These are phyloP conservation scores for Diadegma fenestrale DNA, from an alignment of 2,888 invertebrate genomes.

Conservation along the genomic window DNA sequence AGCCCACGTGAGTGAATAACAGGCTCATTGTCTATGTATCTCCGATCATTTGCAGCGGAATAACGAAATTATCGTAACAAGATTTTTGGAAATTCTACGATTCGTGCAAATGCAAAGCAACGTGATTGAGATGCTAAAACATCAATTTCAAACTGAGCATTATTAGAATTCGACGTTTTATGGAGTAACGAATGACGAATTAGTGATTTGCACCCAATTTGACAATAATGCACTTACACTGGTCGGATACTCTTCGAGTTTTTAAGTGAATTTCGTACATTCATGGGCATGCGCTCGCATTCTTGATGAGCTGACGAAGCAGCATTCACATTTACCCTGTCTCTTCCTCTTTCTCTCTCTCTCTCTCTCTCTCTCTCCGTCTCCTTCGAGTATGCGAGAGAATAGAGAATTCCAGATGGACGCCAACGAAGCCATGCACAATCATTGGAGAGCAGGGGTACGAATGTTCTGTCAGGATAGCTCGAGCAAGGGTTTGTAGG, in stretches of 20 bases:
- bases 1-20: background rate
- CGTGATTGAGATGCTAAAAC: background rate
- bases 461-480: slow-evolving; percentile 54
- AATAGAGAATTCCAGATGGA: slow-evolving; percentile 46
- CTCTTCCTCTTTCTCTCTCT: background rate
- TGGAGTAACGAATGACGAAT: background rate
- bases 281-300: background rate
- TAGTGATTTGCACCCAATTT: background rate
- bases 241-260: background rate
- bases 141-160: background rate
- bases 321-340: slow-evolving; percentile 7
- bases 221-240: background rate
- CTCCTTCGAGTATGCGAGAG: slow-evolving; percentile 30
- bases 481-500: slow-evolving; percentile 26
- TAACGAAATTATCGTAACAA: background rate
- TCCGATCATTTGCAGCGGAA: background rate
- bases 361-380: background rate
- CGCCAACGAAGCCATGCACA: slow-evolving; percentile 40
- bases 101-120: background rate
- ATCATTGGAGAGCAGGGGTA: slow-evolving; percentile 29
- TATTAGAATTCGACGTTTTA: background rate
- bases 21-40: background rate
- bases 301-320: slow-evolving; percentile 15
- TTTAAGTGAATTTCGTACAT: slow-evolving; percentile 9
- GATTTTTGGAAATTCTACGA: background rate